These are phyloP conservation scores for Molorchus minor DNA, from an alignment of 2,888 invertebrate species.

Conservation along the genomic window DNA sequence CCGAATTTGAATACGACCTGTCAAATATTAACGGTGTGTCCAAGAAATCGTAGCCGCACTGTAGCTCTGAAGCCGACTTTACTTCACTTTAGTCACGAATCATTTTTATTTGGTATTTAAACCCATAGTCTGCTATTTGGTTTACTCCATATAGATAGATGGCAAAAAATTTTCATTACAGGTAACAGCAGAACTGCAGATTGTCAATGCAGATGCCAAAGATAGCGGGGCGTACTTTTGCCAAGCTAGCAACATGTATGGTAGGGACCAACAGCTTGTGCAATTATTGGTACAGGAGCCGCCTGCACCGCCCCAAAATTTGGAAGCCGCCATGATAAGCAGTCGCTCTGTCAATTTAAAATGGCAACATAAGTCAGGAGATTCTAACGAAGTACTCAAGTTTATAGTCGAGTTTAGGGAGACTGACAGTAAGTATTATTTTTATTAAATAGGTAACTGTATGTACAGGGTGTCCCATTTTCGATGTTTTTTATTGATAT, in stretches of 20 bases:
- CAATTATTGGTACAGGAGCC: constrained; percentile 80
- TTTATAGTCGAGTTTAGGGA: constrained; percentile 76
- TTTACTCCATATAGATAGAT: too few relatives aligned
- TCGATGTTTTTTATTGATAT: too few relatives aligned
- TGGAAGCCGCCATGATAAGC: constrained; percentile 73
- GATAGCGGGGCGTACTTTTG: constrained; percentile 84
- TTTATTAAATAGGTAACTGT: not conserved
- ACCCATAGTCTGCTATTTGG: too few relatives aligned
- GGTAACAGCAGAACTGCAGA: constrained; percentile 73
- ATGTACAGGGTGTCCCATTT: not conserved
- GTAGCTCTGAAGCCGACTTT: too few relatives aligned
- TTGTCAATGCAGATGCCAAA: constrained; percentile 72
- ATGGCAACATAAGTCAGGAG: constrained; percentile 76
- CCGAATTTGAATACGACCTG: too few relatives aligned
- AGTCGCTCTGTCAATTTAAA: constrained; percentile 79
- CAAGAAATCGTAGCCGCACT: too few relatives aligned
- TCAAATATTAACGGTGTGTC: too few relatives aligned
- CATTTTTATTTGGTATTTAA: too few relatives aligned
- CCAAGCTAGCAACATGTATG: constrained; percentile 79
- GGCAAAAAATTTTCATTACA: constrained; percentile 14
- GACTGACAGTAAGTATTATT: constrained; percentile 66
- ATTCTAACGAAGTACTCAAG: constrained; percentile 75
- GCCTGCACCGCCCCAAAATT: constrained; percentile 42
- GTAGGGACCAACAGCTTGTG: constrained; percentile 76
- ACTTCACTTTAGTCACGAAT: too few relatives aligned